Base-by-base conservation (phyloP, 2,888 invertebrate species). In the Polylopha cassiicola region DNA sequence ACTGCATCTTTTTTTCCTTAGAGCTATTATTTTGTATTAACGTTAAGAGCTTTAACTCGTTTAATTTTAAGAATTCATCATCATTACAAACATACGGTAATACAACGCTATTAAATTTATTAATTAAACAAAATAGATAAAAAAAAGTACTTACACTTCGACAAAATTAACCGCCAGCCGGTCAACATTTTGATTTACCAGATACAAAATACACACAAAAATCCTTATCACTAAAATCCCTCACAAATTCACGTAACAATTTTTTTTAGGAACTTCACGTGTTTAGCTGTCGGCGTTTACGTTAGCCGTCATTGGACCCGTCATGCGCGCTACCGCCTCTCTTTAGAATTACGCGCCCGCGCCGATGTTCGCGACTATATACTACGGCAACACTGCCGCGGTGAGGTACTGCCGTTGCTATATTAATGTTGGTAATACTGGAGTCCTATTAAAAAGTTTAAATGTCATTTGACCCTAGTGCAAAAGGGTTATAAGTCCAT, bases 141-240 rank as follows among this genome's bases (percentile, higher is more conserved):
- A 13, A n/a, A 24, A 32, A 45, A 29, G 30, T 44, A 79, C 84
- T 84, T 58, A 85, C 84, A 46, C 55, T 81, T 82, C 2, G 84
- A 85, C 39, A 82, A 62, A 51, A 81, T 49, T 31, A 82, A 64
- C 61, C 75, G 76, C 84, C 84, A 84, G 17, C 84, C 84, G 44
- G 64, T 67, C 65, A 85, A 73, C 84, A 85, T 85, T 48, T 65
- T 75, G 47, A 29, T 32, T 47, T 26, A 26, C 10, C 5, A 27
- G 15, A 27, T 8, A 8, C 36, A 45, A 37, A 30, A 28, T 29
- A 21, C 29, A 24, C 37, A 39, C 37, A 26, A 2, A 18, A 20
- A 21, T 15, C 17, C 4, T 6, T 26, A 8, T 30, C 39, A 29
- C 11, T 22, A 33, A 27, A 15, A 29, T 34, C 39, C 34, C 22